Evolutionary conservation across 2,113 vertebrate species (phyloP).

Genomic region (Cryptomyrus ogoouensis): DNA sequence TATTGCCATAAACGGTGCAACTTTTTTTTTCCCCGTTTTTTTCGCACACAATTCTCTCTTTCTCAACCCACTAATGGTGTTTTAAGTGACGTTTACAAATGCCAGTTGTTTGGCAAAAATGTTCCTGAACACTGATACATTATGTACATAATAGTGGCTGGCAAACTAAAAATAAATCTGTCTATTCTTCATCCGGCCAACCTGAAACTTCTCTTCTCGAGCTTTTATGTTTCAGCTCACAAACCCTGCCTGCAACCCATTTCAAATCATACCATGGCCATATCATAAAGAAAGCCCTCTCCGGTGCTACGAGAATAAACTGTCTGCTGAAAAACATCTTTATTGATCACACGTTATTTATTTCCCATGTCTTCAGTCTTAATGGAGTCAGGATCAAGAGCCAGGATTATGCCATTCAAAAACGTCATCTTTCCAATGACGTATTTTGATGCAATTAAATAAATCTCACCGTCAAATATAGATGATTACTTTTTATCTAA

Average conservation of each 20-base stretch:
- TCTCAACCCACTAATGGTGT: slow-evolving; percentile 37
- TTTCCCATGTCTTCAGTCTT: background rate
- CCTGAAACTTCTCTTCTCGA: background rate
- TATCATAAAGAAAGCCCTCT: background rate
- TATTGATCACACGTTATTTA: background rate
- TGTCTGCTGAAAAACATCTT: background rate
- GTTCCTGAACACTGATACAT: slow-evolving; percentile 25
- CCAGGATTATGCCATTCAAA: background rate
- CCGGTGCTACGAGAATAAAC: background rate
- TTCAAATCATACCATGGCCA: background rate
- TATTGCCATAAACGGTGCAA: slow-evolving; percentile 40
- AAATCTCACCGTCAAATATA: background rate
- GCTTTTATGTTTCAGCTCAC: background rate
- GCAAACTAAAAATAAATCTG: slow-evolving; percentile 7
- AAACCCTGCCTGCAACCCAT: background rate
- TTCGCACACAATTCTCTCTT: slow-evolving; percentile 37
- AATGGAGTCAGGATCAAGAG: background rate
- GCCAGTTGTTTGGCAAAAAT: slow-evolving; percentile 22
- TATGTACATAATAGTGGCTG: slow-evolving; percentile 20
- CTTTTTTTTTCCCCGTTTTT: slow-evolving; percentile 42
- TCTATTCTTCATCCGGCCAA: background rate
- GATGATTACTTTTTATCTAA: background rate
- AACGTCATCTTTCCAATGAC: background rate
- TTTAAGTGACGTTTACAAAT: slow-evolving; percentile 17
- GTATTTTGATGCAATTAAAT: background rate